Evolutionary conservation across 2,888 invertebrate species (phyloP).

Genomic region (Chrysopilus asiliformis): DNA sequence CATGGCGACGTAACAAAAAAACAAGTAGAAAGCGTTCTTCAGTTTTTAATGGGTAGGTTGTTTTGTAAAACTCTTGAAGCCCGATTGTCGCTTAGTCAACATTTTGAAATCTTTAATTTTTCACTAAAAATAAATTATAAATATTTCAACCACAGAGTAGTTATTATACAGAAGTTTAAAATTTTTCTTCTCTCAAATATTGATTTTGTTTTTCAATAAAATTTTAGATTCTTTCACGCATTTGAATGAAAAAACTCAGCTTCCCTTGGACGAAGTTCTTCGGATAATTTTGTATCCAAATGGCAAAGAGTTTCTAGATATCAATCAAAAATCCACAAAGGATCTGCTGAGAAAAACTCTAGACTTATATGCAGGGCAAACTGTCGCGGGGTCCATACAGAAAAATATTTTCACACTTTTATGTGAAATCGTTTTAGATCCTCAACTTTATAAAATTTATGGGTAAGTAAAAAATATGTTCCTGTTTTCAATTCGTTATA

Average conservation of each 20-base stretch:
- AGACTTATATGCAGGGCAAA: conserved; percentile 19
- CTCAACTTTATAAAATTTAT: conserved; percentile 28
- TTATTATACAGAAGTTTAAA: too few relatives aligned
- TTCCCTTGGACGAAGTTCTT: too few relatives aligned
- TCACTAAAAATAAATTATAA: too few relatives aligned
- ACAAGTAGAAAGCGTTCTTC: conserved; percentile 11
- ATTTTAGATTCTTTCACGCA: too few relatives aligned
- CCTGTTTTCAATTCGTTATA: background rate
- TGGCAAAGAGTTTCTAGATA: conserved; percentile 17
- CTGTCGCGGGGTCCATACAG: conserved; percentile 23
- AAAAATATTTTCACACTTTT: conserved; percentile 36
- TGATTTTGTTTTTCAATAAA: too few relatives aligned
- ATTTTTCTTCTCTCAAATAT: too few relatives aligned
- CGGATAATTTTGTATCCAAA: conserved; percentile 22
- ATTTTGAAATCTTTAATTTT: too few relatives aligned
- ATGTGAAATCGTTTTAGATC: conserved; percentile 36
- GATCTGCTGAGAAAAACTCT: conserved; percentile 24
- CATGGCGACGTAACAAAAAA: conserved; percentile 9
- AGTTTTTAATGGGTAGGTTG: conserved; percentile 14
- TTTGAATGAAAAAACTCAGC: too few relatives aligned
- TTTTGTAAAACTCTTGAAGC: too few relatives aligned
- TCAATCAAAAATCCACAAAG: conserved; percentile 21
- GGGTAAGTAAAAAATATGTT: conserved; percentile 19
- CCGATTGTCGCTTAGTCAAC: too few relatives aligned
- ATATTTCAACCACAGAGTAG: too few relatives aligned